Base-by-base conservation (phyloP, 2,797 vertebrate species). In the Nothura maculosa region DNA sequence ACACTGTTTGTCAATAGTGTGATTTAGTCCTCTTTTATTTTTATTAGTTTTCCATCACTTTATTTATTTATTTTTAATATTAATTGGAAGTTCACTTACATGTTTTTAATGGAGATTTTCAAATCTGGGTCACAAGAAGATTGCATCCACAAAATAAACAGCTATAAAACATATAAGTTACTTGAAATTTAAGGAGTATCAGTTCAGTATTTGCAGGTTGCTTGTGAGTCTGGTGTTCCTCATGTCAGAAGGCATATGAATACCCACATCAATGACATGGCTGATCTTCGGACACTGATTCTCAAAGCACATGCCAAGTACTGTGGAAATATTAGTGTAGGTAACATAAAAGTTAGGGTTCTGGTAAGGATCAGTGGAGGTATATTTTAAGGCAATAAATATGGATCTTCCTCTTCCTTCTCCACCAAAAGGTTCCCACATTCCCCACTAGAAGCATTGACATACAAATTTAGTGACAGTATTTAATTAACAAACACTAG, bases 241-340 rank as follows among this genome's bases (percentile, higher is more conserved):
- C 13, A 25, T 62, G 10, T 4, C 36, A 75, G 4, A 10, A 62
- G 19, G 16, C 48, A 2, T 43, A 87, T 73, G 50, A 79, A 75
- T 55, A 55, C 2, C 2, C 30, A 81, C 12, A 87, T 74, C 14
- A 42, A 28, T 50, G 38, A 6, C 22, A 47, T 0, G 1, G 54
- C 13, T 27, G 6, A 73, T 85, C 69, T 85, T 85, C 66, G 78
- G 69, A 42, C 58, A 81, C 47, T 85, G 82, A 66, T 85, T 93
- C 96, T 78, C 62, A 87, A 83, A 95, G 78, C 22, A 47, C 28
- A 30, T 24, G 30, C 38, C 79, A 78, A 91, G 38, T 7, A 81
- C 54, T 15, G 30, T 61, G 52, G 74, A 85, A 92, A 32, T 54
- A 9, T 14, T 64, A 74, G 1, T 3, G 48, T 64, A 61, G 78